Conservation (phyloP, 1,140 invertebrate genomes). For the Platorchestia sp. region DNA sequence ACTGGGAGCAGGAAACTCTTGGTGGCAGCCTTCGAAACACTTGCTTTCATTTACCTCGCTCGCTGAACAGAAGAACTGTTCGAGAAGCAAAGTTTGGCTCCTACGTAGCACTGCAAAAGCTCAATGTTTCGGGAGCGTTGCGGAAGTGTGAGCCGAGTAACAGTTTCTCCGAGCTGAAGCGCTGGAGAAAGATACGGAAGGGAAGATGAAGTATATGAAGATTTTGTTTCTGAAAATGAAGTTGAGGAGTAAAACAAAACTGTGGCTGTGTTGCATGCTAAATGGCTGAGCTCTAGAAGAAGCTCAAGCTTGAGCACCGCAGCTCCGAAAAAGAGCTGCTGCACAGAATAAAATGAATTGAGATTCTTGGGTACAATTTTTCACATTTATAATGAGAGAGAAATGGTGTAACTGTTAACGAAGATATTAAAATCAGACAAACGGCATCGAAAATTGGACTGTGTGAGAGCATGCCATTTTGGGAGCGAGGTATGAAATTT, state of each 20-base stretch:
- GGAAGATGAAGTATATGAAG: background rate
- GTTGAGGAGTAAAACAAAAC: no score
- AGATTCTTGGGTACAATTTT: no score
- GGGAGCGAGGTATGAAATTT: background rate
- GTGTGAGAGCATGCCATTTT: background rate
- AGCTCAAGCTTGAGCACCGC: no score
- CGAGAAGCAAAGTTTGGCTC: background rate
- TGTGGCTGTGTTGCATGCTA: no score
- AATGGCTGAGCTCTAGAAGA: no score
- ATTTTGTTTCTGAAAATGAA: background rate
- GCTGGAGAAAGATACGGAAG: background rate
- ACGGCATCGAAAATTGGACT: background rate
- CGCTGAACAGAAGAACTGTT: background rate
- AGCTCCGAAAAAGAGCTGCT: no score
- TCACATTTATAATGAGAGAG: no score
- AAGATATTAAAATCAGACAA: background rate
- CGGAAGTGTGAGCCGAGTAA: background rate
- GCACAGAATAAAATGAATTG: no score
- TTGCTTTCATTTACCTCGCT: background rate
- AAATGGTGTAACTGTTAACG: no score
- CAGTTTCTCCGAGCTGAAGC: background rate
- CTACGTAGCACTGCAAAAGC: background rate
- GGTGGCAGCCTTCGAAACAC: background rate
- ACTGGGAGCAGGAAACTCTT: background rate
- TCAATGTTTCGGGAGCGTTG: background rate